Conservation (phyloP, 92 coral and sea anemone genomes). For the Galaxea fascicularis region DNA sequence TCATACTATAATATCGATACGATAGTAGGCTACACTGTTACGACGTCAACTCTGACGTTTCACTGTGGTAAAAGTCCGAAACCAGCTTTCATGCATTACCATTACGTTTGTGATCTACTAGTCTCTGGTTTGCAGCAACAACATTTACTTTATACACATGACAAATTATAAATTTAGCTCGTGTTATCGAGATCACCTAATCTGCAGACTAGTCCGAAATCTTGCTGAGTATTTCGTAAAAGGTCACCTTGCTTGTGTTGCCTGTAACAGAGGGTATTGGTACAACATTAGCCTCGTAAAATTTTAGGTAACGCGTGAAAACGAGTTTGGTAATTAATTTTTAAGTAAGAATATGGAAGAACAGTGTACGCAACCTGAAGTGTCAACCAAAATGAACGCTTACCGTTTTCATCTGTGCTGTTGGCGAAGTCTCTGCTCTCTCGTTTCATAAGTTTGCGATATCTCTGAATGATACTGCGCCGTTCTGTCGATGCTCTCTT, state of each 20-base stretch:
- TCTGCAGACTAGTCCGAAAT: constrained; percentile 31
- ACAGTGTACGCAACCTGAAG: too few relatives aligned
- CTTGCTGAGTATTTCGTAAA: constrained; percentile 86
- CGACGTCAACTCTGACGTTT: neutral
- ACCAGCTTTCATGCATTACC: neutral
- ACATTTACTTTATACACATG: too few relatives aligned
- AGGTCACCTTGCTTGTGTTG: constrained; percentile 70
- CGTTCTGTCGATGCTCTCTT: constrained; percentile 80
- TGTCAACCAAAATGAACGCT: constrained; percentile 3
- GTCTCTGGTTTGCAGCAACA: too few relatives aligned
- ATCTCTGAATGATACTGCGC: constrained; percentile 82
- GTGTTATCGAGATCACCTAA: neutral
- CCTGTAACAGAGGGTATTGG: constrained; percentile 33
- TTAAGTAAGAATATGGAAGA: too few relatives aligned
- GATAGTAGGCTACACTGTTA: neutral
- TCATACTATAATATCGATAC: constrained; percentile 38
- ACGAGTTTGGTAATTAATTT: neutral
- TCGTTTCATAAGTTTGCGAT: constrained; percentile 75
- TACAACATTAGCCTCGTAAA: neutral
- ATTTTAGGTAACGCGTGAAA: neutral
- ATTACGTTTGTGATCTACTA: too few relatives aligned
- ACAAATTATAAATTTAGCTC: neutral
- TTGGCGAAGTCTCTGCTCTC: constrained; percentile 64
- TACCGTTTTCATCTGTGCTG: constrained; percentile 68
- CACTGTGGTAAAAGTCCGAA: neutral